Percentiles rank a stretch among this genome's conserved stretches.
phyloP scores from a whole-genome alignment of 2,113 vertebrate genomes.

The Melanostigma gelatinosum region DNA sequence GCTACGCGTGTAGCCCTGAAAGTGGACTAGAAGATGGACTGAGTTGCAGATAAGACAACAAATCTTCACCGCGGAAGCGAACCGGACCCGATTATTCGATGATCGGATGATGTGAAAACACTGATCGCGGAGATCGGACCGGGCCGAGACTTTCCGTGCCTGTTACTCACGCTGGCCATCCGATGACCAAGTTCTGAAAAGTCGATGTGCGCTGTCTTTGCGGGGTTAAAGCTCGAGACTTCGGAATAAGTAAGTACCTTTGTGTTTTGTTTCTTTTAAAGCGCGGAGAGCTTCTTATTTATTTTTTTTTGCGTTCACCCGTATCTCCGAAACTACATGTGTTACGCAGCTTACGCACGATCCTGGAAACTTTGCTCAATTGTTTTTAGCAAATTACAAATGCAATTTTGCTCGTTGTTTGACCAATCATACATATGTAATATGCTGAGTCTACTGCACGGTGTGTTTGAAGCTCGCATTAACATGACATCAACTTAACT shows the following conservation, averaged over 20 bases:
- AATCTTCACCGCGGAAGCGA: background rate
- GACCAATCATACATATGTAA: background rate
- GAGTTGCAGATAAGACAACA: constrained; percentile 28
- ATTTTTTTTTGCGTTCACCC: background rate
- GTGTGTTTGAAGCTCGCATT: background rate
- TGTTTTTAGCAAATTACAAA: no score
- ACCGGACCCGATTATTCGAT: background rate
- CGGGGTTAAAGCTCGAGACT: constrained; percentile 28
- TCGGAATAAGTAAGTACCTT: constrained; percentile 54
- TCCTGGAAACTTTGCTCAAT: background rate
- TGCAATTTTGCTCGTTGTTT: background rate
- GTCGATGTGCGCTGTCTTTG: constrained; percentile 47
- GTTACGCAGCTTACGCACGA: constrained; percentile 10
- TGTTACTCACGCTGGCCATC: constrained; percentile 55
- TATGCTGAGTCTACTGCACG: background rate
- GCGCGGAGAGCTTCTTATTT: background rate
- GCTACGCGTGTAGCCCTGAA: constrained; percentile 21
- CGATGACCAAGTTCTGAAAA: constrained; percentile 73
- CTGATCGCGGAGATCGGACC: background rate
- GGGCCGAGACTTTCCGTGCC: constrained; percentile 29
- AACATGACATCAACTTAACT: background rate
- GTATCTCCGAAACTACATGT: background rate
- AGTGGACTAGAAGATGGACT: constrained; percentile 44
- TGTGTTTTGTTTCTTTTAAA: background rate
- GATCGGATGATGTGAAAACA: constrained; percentile 25